Evolutionary conservation across 2,888 invertebrate species (phyloP).

Genomic region (Magallana nippona): DNA sequence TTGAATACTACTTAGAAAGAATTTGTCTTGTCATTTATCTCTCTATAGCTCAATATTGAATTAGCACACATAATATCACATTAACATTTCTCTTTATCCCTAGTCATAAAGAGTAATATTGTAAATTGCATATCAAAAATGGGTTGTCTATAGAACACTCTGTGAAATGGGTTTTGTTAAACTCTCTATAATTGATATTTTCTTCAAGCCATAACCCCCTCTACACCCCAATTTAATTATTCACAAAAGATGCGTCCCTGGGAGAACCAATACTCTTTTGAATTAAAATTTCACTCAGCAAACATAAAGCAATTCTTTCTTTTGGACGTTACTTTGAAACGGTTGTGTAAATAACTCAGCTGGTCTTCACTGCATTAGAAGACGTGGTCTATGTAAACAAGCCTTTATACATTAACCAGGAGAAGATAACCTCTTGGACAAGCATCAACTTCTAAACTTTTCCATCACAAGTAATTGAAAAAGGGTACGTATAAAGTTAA

Average conservation of each 20-base stretch:
- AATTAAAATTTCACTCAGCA: constrained; percentile 31
- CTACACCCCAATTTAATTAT: constrained; percentile 17
- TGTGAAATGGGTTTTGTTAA: constrained; percentile 4
- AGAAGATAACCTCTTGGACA: not conserved
- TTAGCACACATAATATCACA: not conserved
- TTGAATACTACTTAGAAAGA: not conserved
- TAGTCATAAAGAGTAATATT: not conserved
- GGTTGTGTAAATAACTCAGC: constrained; percentile 32
- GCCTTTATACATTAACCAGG: not conserved
- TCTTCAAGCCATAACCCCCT: constrained; percentile 3
- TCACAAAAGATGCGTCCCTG: constrained; percentile 21
- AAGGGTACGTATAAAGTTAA: not conserved
- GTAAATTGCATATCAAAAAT: constrained; percentile 3
- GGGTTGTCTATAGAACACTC: not conserved
- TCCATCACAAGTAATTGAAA: not conserved
- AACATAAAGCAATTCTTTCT: constrained; percentile 29
- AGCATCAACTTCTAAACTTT: not conserved
- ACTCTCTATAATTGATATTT: constrained; percentile 26
- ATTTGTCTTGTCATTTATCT: constrained; percentile 9
- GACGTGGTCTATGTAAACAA: constrained; percentile 26
- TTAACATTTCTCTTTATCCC: not conserved
- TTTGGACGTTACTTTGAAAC: constrained; percentile 35
- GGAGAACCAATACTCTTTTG: constrained; percentile 30
- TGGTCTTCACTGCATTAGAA: constrained; percentile 35
- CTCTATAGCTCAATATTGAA: constrained; percentile 11